Percentiles rank a stretch among this genome's conserved stretches.
Evolutionary conservation across 2,888 invertebrate species (phyloP).

Genomic region (Agrypnus murinus): DNA sequence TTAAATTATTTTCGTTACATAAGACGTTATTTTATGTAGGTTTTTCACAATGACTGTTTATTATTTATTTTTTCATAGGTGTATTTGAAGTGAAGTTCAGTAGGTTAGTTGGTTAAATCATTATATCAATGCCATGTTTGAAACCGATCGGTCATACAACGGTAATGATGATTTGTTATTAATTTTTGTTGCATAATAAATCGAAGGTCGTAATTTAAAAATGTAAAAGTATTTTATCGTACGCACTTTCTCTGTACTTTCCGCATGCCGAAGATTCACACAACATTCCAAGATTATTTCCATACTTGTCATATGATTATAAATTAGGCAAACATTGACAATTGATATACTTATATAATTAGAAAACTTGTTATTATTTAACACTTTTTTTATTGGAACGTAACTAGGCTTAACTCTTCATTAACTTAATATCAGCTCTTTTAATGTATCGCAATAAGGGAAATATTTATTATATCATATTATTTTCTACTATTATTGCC

Average conservation of each 20-base stretch:
- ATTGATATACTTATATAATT: no score
- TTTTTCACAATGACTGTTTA: no score
- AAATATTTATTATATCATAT: no score
- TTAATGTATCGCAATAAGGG: no score
- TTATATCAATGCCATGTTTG: slow-evolving; percentile 10
- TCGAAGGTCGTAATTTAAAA: slow-evolving; percentile 13
- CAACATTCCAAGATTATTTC: slow-evolving; percentile 21
- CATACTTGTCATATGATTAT: slow-evolving; percentile 4
- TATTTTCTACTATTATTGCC: no score
- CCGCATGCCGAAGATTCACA: slow-evolving; percentile 39
- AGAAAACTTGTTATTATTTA: no score
- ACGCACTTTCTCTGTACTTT: slow-evolving; percentile 36
- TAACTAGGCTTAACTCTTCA: no score
- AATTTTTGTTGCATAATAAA: slow-evolving; percentile 1
- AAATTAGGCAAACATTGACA: background rate
- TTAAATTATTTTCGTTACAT: no score
- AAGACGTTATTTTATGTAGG: no score
- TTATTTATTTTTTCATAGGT: no score
- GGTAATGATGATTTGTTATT: background rate
- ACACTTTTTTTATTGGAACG: no score
- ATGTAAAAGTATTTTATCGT: slow-evolving; percentile 10
- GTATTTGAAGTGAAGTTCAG: background rate
- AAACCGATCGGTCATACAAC: background rate
- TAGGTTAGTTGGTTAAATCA: background rate
- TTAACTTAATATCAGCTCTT: no score